Base-by-base conservation (phyloP, 2,113 vertebrate genomes). In the Tetrax tetrax region DNA sequence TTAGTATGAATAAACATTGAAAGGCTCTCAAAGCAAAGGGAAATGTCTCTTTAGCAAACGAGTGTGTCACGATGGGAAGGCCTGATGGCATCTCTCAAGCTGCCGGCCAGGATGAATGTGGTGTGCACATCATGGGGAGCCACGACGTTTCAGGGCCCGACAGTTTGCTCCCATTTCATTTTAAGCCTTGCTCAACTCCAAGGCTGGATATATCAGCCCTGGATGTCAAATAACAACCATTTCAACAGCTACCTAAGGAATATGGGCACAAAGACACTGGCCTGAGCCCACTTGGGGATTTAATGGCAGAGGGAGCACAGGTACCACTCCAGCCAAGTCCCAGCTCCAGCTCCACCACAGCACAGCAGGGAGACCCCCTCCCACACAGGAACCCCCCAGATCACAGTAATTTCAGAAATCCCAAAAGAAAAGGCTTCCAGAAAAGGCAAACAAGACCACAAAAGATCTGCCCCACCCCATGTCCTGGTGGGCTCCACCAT, bases 121-220 rank as follows among this genome's bases (percentile, higher is more conserved):
- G 33, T 1, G 18, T 0, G 4, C 8, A 14, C 51, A 24, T 8
- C 45, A 9, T 2, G 0, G 54, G 48, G 13, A 91, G 37, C 61
- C 60, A 11, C 33, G 31, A 23, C 3, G 7, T 28, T 59, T 35
- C 2, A 0, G 45, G 16, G 18, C 14, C 22, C 6, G 0, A 37
- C 51, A 35, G 25, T 16, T 50, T 23, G 29, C 43, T 63, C 9
- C 16, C 16, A 12, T 21, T 47, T 61, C 43, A 7, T 83, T 78
- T 85, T 57, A 89, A 90, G 25, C 41, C 64, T 76, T 13, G 13
- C 64, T 74, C 20, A 9, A 4, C 19, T 63, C 75, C 68, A 43
- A 35, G 29, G 33, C 24, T 65, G 57, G 64, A 45, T 4, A 9
- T 14, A 29, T 28, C 92, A 86, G 54, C 37, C 45, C 45, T 14